phyloP scores from a whole-genome alignment of 92 coral and sea anemone genomes.

The Porites evermanni region DNA sequence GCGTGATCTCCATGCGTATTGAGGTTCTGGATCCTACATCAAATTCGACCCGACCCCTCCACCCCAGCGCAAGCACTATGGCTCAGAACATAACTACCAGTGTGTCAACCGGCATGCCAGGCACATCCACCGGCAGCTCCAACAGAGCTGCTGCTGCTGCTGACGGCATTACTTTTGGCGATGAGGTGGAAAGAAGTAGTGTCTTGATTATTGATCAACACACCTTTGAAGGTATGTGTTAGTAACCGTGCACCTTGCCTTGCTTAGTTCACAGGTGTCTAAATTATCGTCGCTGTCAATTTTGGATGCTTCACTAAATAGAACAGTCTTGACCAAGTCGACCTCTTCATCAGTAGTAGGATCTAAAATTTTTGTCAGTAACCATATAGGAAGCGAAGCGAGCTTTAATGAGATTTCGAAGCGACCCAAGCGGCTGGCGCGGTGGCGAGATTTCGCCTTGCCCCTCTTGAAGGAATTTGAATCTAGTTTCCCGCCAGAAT shows the following conservation, averaged over 20 bases:
- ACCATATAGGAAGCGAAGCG: background rate
- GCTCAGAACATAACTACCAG: conserved; percentile 86
- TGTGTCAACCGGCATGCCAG: conserved; percentile 57
- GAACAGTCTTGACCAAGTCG: background rate
- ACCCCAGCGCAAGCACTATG: conserved; percentile 94
- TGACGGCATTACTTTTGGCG: conserved; percentile 98
- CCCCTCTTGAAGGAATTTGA: background rate
- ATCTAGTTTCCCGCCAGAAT: background rate
- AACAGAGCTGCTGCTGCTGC: conserved; percentile 72
- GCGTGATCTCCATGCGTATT: conserved; percentile 84
- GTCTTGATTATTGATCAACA: conserved; percentile 92
- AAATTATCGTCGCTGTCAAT: no score
- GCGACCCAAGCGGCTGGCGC: no score
- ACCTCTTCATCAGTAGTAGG: background rate
- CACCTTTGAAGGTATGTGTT: conserved; percentile 89
- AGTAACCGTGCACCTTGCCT: background rate
- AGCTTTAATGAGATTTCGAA: background rate
- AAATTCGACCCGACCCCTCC: conserved; percentile 81
- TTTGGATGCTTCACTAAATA: no score
- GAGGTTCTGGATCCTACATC: conserved; percentile 82
- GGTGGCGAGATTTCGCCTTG: background rate
- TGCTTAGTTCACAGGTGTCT: background rate
- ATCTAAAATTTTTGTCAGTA: background rate
- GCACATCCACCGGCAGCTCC: conserved; percentile 63
- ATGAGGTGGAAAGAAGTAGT: conserved; percentile 93